Conservation (phyloP, 2,797 vertebrate genomes). For the Lemur catta region DNA sequence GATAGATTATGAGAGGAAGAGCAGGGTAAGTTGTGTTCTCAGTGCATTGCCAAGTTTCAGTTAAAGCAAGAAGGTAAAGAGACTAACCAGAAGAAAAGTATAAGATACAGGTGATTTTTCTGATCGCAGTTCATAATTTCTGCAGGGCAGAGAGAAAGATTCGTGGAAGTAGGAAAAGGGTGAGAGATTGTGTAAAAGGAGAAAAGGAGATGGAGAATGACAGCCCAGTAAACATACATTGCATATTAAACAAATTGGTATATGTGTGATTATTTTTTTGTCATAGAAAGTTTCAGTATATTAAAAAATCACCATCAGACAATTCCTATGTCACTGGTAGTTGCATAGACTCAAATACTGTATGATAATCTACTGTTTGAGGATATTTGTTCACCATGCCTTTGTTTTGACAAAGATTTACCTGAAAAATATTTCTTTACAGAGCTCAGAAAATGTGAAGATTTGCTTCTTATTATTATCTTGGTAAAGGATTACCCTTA, state of each 20-base stretch:
- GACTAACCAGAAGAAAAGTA: not conserved
- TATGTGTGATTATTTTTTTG: not conserved
- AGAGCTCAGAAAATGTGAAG: not conserved
- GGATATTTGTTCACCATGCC: not conserved
- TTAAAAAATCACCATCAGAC: constrained; percentile 8
- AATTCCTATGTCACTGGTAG: not conserved
- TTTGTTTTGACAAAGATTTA: constrained; percentile 46
- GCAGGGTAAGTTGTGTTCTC: not conserved
- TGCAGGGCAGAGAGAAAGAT: not conserved
- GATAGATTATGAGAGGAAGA: not conserved
- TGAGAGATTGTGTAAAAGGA: not conserved
- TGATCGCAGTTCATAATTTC: not conserved
- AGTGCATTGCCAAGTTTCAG: not conserved
- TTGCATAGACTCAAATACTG: not conserved
- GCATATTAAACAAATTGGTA: not conserved
- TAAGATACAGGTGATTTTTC: not conserved
- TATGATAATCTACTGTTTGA: not conserved
- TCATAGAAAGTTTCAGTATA: not conserved
- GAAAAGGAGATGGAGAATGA: not conserved
- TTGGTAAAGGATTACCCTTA: not conserved
- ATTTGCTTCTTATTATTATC: not conserved
- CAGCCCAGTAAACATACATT: not conserved
- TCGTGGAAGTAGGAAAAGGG: not conserved
- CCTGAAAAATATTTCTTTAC: constrained; percentile 29
- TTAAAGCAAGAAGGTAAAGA: not conserved